Conservation (phyloP, 2,888 invertebrate species). For the Pachliopta kotzebuea region DNA sequence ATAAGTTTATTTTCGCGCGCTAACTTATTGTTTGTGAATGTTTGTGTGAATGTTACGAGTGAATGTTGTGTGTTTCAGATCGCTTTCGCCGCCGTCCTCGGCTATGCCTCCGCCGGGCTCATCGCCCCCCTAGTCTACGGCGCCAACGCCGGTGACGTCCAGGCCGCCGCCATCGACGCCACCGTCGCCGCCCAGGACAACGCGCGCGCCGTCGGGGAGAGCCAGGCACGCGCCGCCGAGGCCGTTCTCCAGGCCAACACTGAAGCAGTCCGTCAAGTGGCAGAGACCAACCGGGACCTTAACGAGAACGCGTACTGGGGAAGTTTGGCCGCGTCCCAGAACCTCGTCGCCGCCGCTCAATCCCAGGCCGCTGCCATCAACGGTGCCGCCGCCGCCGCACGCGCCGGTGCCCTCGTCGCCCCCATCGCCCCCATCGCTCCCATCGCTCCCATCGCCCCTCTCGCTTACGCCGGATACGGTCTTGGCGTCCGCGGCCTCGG, state of each 20-base stretch:
- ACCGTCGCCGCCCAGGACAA: slow-evolving; percentile 63
- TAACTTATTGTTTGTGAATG: too few relatives aligned
- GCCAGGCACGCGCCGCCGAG: slow-evolving; percentile 64
- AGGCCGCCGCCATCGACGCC: slow-evolving; percentile 71
- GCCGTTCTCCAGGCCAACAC: slow-evolving; percentile 63
- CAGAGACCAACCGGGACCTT: slow-evolving; percentile 63
- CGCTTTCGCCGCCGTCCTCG: slow-evolving; percentile 73
- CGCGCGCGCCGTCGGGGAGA: slow-evolving; percentile 59
- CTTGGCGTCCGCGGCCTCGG: slow-evolving; percentile 27
- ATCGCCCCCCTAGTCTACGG: slow-evolving; percentile 59
- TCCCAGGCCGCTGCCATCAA: slow-evolving; percentile 65
- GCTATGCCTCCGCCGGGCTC: slow-evolving; percentile 71
- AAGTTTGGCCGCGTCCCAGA: slow-evolving; percentile 64
- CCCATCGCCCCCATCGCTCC: slow-evolving; percentile 32
- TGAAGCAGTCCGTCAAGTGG: slow-evolving; percentile 59
- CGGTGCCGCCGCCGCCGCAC: slow-evolving; percentile 53
- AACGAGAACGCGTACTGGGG: slow-evolving; percentile 74
- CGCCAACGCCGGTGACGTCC: slow-evolving; percentile 67
- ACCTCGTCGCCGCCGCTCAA: slow-evolving; percentile 68
- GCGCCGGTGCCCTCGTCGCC: slow-evolving; percentile 41
- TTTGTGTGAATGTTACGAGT: too few relatives aligned
- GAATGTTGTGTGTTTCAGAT: slow-evolving; percentile 47
- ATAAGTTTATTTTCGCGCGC: not conserved
- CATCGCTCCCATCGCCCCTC: slow-evolving; percentile 30
- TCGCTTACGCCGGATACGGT: slow-evolving; percentile 38